Conservation (phyloP, 2,888 invertebrate genomes). For the Drosophila putrida region DNA sequence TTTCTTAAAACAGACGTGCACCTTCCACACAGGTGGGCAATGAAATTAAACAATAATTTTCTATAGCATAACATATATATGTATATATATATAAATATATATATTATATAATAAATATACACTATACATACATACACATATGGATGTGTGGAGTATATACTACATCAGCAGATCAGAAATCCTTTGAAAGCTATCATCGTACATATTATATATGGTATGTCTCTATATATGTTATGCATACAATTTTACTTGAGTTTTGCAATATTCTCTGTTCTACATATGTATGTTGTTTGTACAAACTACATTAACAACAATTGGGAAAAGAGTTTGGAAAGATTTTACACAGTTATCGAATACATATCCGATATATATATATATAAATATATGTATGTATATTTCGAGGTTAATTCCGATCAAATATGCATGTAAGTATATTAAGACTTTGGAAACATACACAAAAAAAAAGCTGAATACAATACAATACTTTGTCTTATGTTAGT, state of each 20-base stretch:
- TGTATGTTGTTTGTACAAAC: slow-evolving; percentile 8
- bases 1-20: not conserved
- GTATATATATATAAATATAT: too few species aligned
- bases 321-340: slow-evolving; percentile 9
- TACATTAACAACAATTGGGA: slow-evolving; percentile 16
- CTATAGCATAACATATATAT: slow-evolving; percentile 23
- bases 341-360: slow-evolving; percentile 4
- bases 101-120: slow-evolving; percentile 18
- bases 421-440: slow-evolving; percentile 2
- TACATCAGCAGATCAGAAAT: slow-evolving; percentile 17
- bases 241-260: not conserved
- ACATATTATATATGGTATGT: too few species aligned
- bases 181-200: slow-evolving; percentile 15
- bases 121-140: slow-evolving; percentile 28
- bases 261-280: not conserved
- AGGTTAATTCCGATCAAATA: slow-evolving; percentile 3
- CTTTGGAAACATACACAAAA: not conserved
- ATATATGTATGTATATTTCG: not conserved
- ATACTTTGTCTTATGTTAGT: slow-evolving; percentile 17
- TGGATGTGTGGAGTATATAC: slow-evolving; percentile 5
- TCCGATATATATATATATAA: slow-evolving; percentile 6
- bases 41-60: slow-evolving; percentile 14
- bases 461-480: slow-evolving; percentile 33
- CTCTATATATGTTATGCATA: slow-evolving; percentile 2
- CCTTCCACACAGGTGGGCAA: not conserved